phyloP scores from a whole-genome alignment of 2,113 vertebrate species.

The Hyaena hyaena region DNA sequence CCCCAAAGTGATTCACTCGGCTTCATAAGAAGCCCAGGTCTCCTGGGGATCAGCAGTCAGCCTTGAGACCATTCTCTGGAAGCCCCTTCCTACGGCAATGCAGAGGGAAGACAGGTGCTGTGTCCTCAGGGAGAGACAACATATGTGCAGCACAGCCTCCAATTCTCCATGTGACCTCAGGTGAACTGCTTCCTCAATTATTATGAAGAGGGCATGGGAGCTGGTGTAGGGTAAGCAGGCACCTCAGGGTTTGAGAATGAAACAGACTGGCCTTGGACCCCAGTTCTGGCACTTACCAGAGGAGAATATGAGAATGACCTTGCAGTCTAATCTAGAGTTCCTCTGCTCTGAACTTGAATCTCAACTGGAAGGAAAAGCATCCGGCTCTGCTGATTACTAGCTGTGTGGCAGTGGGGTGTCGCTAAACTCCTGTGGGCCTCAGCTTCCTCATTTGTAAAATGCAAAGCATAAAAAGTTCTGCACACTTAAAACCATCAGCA shows the following conservation, averaged over 20 bases:
- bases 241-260: background rate
- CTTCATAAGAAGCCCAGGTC: background rate
- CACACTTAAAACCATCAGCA: background rate
- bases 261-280: background rate
- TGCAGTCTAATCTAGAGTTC: background rate
- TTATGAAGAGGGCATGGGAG: background rate
- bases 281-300: background rate
- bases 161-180: background rate
- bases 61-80: background rate
- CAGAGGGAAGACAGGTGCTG: background rate
- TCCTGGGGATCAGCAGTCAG: background rate
- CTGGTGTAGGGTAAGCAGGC: background rate
- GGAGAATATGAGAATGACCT: background rate
- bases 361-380: background rate
- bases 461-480: background rate
- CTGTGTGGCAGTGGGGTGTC: background rate
- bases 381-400: background rate
- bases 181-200: background rate
- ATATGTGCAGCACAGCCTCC: background rate
- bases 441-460: background rate
- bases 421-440: background rate
- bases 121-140: background rate
- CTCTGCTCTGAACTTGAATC: background rate
- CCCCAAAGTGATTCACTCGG: background rate
- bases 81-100: background rate